A percentile compares a stretch with the other conserved stretches of the same genome.
Conservation (phyloP, 2,113 vertebrate species). For the Tetrax tetrax region DNA sequence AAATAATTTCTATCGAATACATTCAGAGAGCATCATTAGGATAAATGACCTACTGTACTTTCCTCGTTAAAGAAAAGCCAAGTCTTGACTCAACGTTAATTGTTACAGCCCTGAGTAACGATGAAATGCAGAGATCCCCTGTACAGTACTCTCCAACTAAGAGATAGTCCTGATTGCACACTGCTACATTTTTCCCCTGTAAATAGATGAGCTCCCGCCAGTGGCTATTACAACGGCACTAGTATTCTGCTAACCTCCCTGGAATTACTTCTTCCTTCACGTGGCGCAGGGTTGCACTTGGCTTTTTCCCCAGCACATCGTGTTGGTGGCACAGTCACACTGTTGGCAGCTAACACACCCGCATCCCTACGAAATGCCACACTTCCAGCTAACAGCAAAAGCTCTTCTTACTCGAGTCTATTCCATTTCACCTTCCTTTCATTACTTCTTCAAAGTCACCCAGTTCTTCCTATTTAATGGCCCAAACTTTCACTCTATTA, state of each 20-base stretch:
- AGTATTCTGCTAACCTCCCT: neutral
- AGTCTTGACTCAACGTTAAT: neutral
- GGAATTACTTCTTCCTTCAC: neutral
- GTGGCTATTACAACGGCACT: neutral
- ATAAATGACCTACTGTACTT: neutral
- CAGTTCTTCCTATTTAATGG: neutral
- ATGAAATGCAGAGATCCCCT: neutral
- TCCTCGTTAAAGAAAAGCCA: neutral
- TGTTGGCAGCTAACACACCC: neutral
- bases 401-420: neutral
- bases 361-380: fast-evolving
- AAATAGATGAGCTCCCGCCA: neutral
- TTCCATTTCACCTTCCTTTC: neutral
- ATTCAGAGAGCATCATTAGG: neutral
- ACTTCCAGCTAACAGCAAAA: neutral
- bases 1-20: neutral
- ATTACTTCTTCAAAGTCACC: neutral
- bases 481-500: neutral
- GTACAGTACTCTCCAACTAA: neutral
- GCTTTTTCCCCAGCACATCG: neutral
- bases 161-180: neutral
- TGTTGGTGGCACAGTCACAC: fast-evolving
- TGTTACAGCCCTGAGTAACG: neutral
- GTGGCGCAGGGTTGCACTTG: neutral
- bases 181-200: neutral